A percentile compares a stretch with the other conserved stretches of the same genome.
Evolutionary conservation across 2,888 invertebrate genomes (phyloP).

Genomic region (Erpobdella octoculata): DNA sequence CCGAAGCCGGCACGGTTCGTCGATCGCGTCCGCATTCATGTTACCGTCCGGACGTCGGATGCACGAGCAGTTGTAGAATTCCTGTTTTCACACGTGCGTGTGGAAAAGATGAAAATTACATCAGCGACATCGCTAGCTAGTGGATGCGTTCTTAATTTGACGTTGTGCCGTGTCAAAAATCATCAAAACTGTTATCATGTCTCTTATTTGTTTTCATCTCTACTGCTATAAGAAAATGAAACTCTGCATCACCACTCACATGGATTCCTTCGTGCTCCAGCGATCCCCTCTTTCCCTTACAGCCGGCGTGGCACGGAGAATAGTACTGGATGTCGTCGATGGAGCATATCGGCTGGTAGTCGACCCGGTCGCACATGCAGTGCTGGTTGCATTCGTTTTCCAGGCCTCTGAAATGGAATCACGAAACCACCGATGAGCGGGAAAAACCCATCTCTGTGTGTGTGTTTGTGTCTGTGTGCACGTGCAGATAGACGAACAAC

Average conservation of each 20-base stretch:
- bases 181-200: too few relatives aligned
- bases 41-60: background rate
- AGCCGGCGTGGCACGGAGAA: constrained; percentile 37
- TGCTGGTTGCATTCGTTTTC: constrained; percentile 28
- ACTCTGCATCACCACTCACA: background rate
- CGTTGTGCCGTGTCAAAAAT: too few relatives aligned
- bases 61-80: constrained; percentile 24
- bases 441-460: too few relatives aligned
- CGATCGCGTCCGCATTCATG: background rate
- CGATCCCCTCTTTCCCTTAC: too few relatives aligned
- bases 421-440: too few relatives aligned
- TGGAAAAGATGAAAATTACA: background rate
- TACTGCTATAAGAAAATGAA: background rate
- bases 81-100: background rate
- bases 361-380: constrained; percentile 31
- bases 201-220: background rate
- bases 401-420: background rate
- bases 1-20: background rate
- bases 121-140: too few relatives aligned
- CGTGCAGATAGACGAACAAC: background rate
- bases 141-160: too few relatives aligned
- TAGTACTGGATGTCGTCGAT: constrained; percentile 32
- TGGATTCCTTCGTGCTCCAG: too few relatives aligned
- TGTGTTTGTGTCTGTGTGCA: too few relatives aligned
- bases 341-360: constrained; percentile 33